Percentiles rank a stretch among this genome's conserved stretches.
phyloP scores from a whole-genome alignment of 2,888 invertebrate genomes.

The Sminthurinus aureus region DNA sequence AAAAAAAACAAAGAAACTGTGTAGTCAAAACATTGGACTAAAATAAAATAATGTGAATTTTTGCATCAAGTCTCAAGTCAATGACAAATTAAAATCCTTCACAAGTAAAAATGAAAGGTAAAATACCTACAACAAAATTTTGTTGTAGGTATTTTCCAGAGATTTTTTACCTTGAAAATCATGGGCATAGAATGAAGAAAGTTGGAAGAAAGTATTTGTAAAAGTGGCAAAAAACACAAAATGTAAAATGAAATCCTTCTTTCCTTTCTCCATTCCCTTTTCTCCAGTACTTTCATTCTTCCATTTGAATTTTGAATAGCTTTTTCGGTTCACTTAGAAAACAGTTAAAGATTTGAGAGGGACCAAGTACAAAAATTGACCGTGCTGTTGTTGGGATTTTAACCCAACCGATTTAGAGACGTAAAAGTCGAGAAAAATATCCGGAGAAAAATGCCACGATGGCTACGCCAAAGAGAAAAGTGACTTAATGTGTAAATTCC shows the following conservation, averaged over 20 bases:
- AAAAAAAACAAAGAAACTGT: too few species aligned
- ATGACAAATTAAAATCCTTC: too few species aligned
- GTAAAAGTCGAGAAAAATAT: neutral
- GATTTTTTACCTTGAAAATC: too few species aligned
- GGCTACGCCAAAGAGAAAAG: conserved; percentile 31
- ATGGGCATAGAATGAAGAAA: neutral
- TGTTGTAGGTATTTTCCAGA: too few species aligned
- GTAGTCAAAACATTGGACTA: too few species aligned
- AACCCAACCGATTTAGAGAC: neutral
- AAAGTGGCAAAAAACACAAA: neutral
- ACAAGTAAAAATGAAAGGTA: too few species aligned
- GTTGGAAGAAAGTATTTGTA: neutral
- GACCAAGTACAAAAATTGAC: conserved; percentile 11
- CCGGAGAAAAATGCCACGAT: conserved; percentile 33
- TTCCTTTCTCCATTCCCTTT: neutral
- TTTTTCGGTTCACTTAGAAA: neutral
- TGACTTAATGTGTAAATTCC: conserved; percentile 33
- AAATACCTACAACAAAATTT: too few species aligned
- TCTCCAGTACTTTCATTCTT: neutral
- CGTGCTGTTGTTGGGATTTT: conserved; percentile 1
- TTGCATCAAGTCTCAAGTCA: too few species aligned
- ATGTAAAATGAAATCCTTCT: neutral
- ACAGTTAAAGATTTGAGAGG: neutral
- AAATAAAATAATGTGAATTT: too few species aligned
- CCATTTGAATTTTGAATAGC: neutral